Base-by-base conservation (phyloP, 1,140 invertebrate genomes). In the Melipona quadrifasciata region DNA sequence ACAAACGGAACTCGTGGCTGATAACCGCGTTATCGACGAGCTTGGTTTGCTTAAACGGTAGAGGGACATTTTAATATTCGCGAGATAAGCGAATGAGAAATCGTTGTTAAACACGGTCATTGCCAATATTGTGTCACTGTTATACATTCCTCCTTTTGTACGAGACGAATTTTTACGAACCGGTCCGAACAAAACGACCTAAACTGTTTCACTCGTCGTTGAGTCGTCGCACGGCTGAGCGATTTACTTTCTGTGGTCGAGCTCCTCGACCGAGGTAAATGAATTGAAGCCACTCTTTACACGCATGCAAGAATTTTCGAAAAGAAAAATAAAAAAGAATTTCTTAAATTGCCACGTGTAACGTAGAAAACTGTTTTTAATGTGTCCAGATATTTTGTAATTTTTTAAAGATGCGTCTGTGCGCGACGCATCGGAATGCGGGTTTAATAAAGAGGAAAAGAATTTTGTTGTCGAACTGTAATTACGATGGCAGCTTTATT, bases 61-160 rank as follows among this genome's bases (percentile, higher is more conserved):
- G 77, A 67, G 34, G 67, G 68, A 74, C 70, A 57, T 64, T 84
- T 64, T 77, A 79, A 58, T 73, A 74, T 84, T 17, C 78, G 58
- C 34, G 70, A 47, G 39, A 80, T 79, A 53, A 55, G 53, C 47
- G 34, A 74, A 67, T 51, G 31, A 64, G 57, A 86, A 86, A 90
- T 71, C 71, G 76, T 87, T 90, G 89, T 91, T 91, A 47, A 47
- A 84, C 47, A 64, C 64, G 68, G 71, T 91, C 84, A 90, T 91
- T 91, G 88, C 87, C 85, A 89, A 91, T 90, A 86, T 87, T 71
- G 82, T 87, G 83, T 91, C 81, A 88, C 89, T 92, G 91, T 92
- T 92, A 71, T 79, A 93, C 93, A 93, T 94, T 94, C 93, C 93
- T 92, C 87, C 91, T 93, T 94, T 93, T 93, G 81, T 92, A 93